A percentile compares a stretch with the other conserved stretches of the same genome.
phyloP scores from a whole-genome alignment of 2,113 vertebrate species.

The Zosterops japonicus region DNA sequence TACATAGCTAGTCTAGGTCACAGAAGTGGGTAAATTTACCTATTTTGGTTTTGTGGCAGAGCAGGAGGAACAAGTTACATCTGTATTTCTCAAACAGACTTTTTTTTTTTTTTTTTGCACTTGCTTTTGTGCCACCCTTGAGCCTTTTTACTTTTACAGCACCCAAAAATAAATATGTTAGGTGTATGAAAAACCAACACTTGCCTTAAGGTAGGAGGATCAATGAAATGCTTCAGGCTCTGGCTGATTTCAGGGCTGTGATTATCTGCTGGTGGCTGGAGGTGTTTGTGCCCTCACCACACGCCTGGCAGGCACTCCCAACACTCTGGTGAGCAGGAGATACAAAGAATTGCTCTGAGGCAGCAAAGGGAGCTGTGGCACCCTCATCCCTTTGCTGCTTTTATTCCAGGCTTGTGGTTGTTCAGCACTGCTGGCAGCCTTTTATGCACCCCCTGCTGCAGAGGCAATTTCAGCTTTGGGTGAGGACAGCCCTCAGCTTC shows the following conservation, averaged over 20 bases:
- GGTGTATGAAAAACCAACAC: not conserved
- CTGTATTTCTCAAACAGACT: not conserved
- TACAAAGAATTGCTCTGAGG: not conserved
- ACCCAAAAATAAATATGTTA: not conserved
- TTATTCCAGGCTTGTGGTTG: not conserved
- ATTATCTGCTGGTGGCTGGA: not conserved
- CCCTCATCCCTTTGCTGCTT: not conserved
- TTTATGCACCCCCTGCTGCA: not conserved
- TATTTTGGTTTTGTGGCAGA: not conserved
- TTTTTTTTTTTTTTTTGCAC: not conserved
- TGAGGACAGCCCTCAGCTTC: not conserved
- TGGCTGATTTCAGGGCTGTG: not conserved
- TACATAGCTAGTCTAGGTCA: not conserved
- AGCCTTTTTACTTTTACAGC: not conserved
- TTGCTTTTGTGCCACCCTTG: not conserved
- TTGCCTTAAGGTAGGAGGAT: not conserved
- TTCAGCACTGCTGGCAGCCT: not conserved
- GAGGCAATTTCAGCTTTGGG: not conserved
- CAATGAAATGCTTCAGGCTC: not conserved
- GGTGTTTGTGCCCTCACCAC: not conserved
- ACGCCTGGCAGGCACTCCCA: not conserved
- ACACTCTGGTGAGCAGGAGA: not conserved
- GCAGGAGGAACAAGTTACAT: not conserved
- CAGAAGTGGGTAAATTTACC: not conserved
- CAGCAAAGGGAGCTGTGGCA: not conserved